Evolutionary conservation across 2,797 vertebrate species (phyloP), one percentile per base, ranked within the genome.

Genomic region (Pyrocephalus nanus): DNA sequence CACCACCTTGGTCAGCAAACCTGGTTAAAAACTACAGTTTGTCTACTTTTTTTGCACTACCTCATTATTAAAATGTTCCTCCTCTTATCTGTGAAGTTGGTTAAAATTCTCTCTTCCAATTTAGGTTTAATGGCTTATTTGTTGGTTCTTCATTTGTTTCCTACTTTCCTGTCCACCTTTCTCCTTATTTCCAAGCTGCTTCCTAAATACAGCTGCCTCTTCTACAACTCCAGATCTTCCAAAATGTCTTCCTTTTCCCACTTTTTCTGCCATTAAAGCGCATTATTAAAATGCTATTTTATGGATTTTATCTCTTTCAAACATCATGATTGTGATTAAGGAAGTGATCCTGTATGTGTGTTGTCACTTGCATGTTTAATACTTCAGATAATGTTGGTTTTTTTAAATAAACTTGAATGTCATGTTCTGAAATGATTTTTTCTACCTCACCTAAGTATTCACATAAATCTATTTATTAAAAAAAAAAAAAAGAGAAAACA

Each of bases 391-490:
- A 70, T 74, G 53, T 88, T 93, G 17, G n/a, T 95, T 60, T 82
- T 86, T 34, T 88, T 34, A 69, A 93, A 87, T 92, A 88, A 96
- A 95, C 82, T 48, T 4, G 58, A 91, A 90, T 90, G 79, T 65
- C 34, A 42, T 78, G 12, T 84, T 90, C 38, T 50, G 38, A 88
- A 95, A 76, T 76, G 32, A 74, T 69, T 86, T 94, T 18, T 81
- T 90, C 88, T 96, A 96, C 94, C 96, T 95, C 94, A 89, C 48
- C 75, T 48, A 78, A 88, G 18, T 77, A 62, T 75, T 86, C 58
- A 34, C 48, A 38, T 73, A 73, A 57, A 92, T 66, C 21, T 91
- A 5, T 43, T 42, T 72, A 40, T 69, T 2, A 11, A 36, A 27
- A 51, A 38, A 17, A 45, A 17, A 77, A 58, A 34, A 20, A 51